Conservation (phyloP, 92 coral and sea anemone genomes). For the Actinernus sp. region DNA sequence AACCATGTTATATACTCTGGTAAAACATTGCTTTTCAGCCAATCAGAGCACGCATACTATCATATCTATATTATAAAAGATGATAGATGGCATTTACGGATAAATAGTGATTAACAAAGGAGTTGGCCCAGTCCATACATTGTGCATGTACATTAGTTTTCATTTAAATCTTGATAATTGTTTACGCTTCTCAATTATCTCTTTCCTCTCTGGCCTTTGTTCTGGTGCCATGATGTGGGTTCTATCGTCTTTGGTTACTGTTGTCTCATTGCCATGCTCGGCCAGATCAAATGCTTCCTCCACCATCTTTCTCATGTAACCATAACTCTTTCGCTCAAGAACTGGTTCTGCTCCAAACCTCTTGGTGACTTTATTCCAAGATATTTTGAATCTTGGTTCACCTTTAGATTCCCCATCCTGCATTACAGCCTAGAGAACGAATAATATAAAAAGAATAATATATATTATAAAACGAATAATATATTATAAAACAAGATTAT, state of each 20-base stretch:
- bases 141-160: not conserved
- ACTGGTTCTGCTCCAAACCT: slow-evolving; percentile 35
- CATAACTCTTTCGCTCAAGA: slow-evolving; percentile 5
- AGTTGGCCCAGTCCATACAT: too few species aligned
- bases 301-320: slow-evolving; percentile 15
- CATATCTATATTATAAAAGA: too few species aligned
- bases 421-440: slow-evolving; percentile 1
- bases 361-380: slow-evolving; percentile 26
- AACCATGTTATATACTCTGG: too few species aligned
- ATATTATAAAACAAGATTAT: too few species aligned
- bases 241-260: slow-evolving; percentile 2
- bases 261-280: slow-evolving; percentile 1
- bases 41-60: too few species aligned
- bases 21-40: too few species aligned
- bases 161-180: slow-evolving; percentile 10
- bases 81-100: too few species aligned
- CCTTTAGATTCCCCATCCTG: slow-evolving; percentile 30
- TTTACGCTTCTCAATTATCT: slow-evolving; percentile 6
- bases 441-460: too few species aligned
- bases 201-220: slow-evolving; percentile 16
- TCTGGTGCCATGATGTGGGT: slow-evolving; percentile 7
- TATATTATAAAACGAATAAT: too few species aligned
- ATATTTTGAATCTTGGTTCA: slow-evolving; percentile 19
- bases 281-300: slow-evolving; percentile 14
- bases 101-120: too few species aligned